Conservation (phyloP, 2,113 vertebrate species). For the Diadophis punctatus region DNA sequence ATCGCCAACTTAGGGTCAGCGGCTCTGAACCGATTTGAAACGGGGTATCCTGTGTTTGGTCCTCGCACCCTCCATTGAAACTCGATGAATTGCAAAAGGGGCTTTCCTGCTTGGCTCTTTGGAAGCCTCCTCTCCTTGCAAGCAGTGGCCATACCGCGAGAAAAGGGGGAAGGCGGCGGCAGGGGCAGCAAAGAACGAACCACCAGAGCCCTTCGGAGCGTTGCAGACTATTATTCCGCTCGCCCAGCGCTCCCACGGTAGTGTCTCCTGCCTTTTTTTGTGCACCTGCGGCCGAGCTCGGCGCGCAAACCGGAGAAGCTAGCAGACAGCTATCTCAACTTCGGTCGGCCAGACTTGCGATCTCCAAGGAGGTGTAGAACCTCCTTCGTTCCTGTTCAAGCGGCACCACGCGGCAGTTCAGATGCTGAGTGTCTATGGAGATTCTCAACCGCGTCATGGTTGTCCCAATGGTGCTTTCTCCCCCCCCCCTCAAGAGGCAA, state of each 20-base stretch:
- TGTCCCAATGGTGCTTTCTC: too few species aligned
- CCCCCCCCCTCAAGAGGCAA: too few species aligned
- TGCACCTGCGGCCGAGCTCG: neutral
- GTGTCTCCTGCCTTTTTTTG: neutral
- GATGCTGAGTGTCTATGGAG: neutral
- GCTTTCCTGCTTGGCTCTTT: neutral
- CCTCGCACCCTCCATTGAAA: neutral
- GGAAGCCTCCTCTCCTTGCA: neutral
- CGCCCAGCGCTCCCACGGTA: neutral
- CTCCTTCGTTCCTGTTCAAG: neutral
- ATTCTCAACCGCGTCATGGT: too few species aligned
- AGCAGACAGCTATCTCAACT: neutral
- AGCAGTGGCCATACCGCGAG: neutral
- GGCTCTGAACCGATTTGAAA: neutral
- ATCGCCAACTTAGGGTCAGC: neutral
- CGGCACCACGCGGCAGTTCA: neutral
- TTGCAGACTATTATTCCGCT: neutral
- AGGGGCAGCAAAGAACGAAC: neutral
- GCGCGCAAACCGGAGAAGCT: neutral
- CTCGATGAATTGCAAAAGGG: neutral
- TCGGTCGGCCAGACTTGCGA: neutral
- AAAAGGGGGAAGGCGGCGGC: neutral
- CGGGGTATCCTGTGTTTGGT: neutral
- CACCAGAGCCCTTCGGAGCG: neutral
- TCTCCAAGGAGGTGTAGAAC: neutral